Base-by-base conservation (phyloP, 2,797 vertebrate species). In the Acipenser transmontanus region DNA sequence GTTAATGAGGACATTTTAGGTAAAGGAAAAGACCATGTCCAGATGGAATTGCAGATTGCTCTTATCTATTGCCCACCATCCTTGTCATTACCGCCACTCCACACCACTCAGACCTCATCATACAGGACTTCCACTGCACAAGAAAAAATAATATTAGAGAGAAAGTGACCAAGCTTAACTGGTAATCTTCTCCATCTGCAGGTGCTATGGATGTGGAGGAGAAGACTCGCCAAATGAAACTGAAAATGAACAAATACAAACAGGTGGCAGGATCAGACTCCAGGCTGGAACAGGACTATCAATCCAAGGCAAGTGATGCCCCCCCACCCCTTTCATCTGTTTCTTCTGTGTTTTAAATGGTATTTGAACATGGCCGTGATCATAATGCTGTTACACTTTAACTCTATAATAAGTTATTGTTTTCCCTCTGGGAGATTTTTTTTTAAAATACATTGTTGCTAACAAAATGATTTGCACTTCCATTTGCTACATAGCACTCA, bases 191-290 rank as follows among this genome's bases (percentile, higher is more conserved):
- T 84, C 85, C 87, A 72, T 90, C 78, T 68, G 78, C 85, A 99
- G 96, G 94, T 95, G 74, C 89, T 75, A 81, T 95, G 90, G 97
- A 98, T 75, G 86, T 95, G 86, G 97, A 99, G 81, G 95, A 98
- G 79, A 92, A 93, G 84, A 95, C 92, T 77, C 90, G 92, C 65
- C 94, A 97, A 88, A 92, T 93, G 87, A 92, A 90, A 70, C 74
- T 92, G 73, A 98, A 96, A 90, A 88, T 96, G 92, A 97, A 88
- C 88, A 98, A 96, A 87, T 96, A 95, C 88, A 98, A 94, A 85
- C 95, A 96, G 81, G 94, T 94, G 84, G 90, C 91, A 14, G 94
- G 93, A 80, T 98, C 96, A 59, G 97, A 98, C 85, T 91, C 96
- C 80, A 91, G 94, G 73, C 93, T 97, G 87, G 97, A 99, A 76